Percentiles rank a stretch among this genome's conserved stretches.
phyloP scores from a whole-genome alignment of 2,888 invertebrate genomes.

The Alitta virens region DNA sequence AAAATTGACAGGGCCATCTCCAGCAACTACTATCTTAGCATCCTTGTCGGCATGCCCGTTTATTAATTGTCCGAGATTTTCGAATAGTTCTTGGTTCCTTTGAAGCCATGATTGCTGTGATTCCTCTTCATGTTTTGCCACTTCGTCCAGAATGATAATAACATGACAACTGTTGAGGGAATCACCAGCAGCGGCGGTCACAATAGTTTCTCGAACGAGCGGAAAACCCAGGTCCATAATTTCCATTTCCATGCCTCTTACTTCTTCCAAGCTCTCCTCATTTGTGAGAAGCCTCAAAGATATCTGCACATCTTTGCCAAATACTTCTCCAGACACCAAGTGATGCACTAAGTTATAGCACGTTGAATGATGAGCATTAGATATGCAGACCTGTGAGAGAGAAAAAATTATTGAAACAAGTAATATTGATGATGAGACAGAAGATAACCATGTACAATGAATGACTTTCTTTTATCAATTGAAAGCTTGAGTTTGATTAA shows the following conservation, averaged over 20 bases:
- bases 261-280: slow-evolving; percentile 25
- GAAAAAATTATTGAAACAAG: too few relatives aligned
- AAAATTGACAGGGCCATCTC: slow-evolving; percentile 50
- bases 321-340: slow-evolving; percentile 44
- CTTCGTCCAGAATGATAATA: slow-evolving; percentile 39
- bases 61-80: slow-evolving; percentile 36
- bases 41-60: slow-evolving; percentile 39
- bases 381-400: slow-evolving; percentile 47
- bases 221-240: slow-evolving; percentile 42
- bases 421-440: too few relatives aligned
- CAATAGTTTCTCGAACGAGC: slow-evolving; percentile 31
- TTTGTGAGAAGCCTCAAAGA: slow-evolving; percentile 41
- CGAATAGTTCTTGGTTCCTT: slow-evolving; percentile 39
- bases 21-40: slow-evolving; percentile 47
- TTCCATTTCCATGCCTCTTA: slow-evolving; percentile 50
- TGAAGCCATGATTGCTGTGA: slow-evolving; percentile 38
- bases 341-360: slow-evolving; percentile 41
- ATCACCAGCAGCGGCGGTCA: slow-evolving; percentile 33
- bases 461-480: too few relatives aligned
- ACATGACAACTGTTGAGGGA: slow-evolving; percentile 45
- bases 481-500: too few relatives aligned
- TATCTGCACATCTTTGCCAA: slow-evolving; percentile 43
- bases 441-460: too few relatives aligned
- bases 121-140: slow-evolving; percentile 19
- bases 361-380: slow-evolving; percentile 42